Base-by-base conservation (phyloP, 2,888 invertebrate species). In the Endotricha flammealis region DNA sequence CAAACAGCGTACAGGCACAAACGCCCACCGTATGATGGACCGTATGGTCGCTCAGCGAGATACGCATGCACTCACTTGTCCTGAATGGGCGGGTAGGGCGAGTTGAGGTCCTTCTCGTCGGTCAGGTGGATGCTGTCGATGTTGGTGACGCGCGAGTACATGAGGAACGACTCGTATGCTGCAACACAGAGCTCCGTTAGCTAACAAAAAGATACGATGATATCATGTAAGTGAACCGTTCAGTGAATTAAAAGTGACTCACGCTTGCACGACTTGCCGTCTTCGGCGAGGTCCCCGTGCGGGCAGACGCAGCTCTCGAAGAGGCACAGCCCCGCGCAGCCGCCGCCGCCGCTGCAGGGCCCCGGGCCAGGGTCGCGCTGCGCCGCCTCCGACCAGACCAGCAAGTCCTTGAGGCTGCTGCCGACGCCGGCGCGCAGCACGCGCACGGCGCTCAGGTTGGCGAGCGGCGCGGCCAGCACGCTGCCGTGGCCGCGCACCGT, bases 91-190 rank as follows among this genome's bases (percentile, higher is more conserved):
- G 91, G 90, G 51, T 92, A 91, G 0, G 96, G 96, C 20, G 94
- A 90, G 68, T 95, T 96, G 54, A 92, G 90, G 45, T 92, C 88
- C 32, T 88, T 88, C 41, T 91, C 91, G 60, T 92, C 91, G 13
- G 89, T 88, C 67, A 95, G 89, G 57, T 93, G 93, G 10, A 95
- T 90, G 53, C 93, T 94, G 64, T 95, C 95, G 41, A 97, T 92
- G 49, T 91, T 89, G 24, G 92, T 90, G 36, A 95, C 93, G 43
- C 92, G 89, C 24, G 96, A 95, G 81, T 91, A 97, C 82, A 96
- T 91, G 48, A 97, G 80, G 76, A 96, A 96, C 37, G 91, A 91
- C 38, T 92, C 90, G 72, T 93, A 93, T 25, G 92, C 93, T 92
- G 86, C 42, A 72, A 45, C 24, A 42, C 23, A 51, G 25, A n/a